These are phyloP conservation scores for Nezara viridula DNA, from an alignment of 2,888 invertebrate genomes.

Conservation along the genomic window DNA sequence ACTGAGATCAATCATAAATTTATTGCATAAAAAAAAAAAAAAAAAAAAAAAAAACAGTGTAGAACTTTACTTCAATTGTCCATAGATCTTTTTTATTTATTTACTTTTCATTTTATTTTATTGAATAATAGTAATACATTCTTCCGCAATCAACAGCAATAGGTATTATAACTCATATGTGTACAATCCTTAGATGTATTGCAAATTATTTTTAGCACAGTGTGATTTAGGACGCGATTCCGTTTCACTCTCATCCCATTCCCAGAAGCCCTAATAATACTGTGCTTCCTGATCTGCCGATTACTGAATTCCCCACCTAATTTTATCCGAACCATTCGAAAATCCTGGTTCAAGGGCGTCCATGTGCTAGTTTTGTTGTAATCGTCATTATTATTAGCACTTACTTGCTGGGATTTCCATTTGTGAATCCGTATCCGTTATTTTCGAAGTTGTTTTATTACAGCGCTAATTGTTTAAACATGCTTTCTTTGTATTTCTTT, in stretches of 20 bases:
- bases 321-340: background rate
- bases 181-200: too few species aligned
- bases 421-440: background rate
- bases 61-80: background rate
- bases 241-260: background rate
- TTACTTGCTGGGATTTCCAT: background rate
- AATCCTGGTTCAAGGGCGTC: background rate
- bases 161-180: too few species aligned
- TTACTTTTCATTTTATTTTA: too few species aligned
- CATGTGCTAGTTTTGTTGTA: background rate
- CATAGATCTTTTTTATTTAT: too few species aligned
- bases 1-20: too few species aligned
- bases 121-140: too few species aligned
- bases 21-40: too few species aligned
- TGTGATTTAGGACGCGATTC: background rate
- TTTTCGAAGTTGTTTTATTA: background rate
- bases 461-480: background rate
- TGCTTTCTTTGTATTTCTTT: background rate
- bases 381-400: background rate
- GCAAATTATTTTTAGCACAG: background rate
- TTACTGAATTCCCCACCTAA: background rate
- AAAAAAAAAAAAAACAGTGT: too few species aligned
- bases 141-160: too few species aligned
- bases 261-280: background rate
- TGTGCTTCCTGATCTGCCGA: background rate